These are phyloP conservation scores for Apotomis turbidana DNA, from an alignment of 2,888 invertebrate species.

Conservation along the genomic window DNA sequence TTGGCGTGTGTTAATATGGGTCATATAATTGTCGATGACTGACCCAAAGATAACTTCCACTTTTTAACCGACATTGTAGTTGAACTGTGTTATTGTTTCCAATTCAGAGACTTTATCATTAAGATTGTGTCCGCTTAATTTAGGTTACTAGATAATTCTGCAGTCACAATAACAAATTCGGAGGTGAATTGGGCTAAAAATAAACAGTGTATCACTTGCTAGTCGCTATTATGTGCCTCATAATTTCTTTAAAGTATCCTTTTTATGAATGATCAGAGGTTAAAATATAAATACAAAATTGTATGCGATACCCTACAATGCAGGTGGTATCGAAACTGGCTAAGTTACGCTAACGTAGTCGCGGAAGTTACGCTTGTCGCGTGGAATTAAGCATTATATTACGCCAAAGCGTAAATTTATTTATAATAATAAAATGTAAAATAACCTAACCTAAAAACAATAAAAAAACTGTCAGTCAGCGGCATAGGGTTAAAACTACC, in stretches of 20 bases:
- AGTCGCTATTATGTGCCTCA: not conserved
- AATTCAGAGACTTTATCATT: conserved; percentile 65
- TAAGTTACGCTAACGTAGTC: too few relatives aligned
- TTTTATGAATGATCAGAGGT: too few relatives aligned
- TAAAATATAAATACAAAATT: too few relatives aligned
- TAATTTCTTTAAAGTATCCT: not conserved
- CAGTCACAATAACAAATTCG: conserved; percentile 52
- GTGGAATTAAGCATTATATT: too few relatives aligned
- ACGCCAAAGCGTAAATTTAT: too few relatives aligned
- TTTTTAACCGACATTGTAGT: conserved; percentile 57
- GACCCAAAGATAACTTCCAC: conserved; percentile 67
- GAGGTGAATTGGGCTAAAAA: conserved; percentile 39
- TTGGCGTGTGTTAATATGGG: conserved; percentile 55
- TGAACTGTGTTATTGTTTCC: conserved; percentile 72
- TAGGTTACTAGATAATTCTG: conserved; percentile 69
- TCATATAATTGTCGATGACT: conserved; percentile 59
- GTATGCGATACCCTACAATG: too few relatives aligned
- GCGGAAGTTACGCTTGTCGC: too few relatives aligned
- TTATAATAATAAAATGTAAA: too few relatives aligned
- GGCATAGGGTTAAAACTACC: too few relatives aligned
- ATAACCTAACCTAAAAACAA: too few relatives aligned
- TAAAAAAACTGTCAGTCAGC: too few relatives aligned
- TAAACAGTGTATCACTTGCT: not conserved
- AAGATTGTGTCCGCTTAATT: conserved; percentile 62
- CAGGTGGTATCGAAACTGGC: too few relatives aligned